Base-by-base conservation (phyloP, 2,888 invertebrate genomes). In the Cenopis cana region DNA sequence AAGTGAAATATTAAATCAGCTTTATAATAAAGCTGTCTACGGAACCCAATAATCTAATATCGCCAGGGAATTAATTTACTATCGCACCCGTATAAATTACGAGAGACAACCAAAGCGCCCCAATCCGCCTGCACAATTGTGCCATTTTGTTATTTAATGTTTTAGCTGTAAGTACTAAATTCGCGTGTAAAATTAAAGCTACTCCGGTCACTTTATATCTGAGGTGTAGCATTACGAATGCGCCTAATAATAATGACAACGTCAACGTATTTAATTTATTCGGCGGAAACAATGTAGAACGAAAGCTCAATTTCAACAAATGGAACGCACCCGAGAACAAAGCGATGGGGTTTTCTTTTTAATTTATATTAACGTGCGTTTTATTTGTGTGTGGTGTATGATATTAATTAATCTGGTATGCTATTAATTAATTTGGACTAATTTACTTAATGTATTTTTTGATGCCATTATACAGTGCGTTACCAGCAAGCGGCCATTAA, bases 221-320 rank as follows among this genome's bases (percentile, higher is more conserved):
- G 10, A 46, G n/a, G 9, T 24, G 46, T 20, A 24, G 17, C 36
- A 50, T 62, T 62, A 70, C 66, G 66, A 66, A 70, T 62, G 41
- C 54, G 24, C 60, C 60, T 66, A 70, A 70, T 66, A 70, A 70
- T 70, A 54, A 70, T 70, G 70, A 66, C 70, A 60, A n/a, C 60
- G 59, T 52, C 70, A n/a, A 33, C 54, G 70, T 70, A n/a, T n/a
- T n/a, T n/a, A 66, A 70, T 66, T 70, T 70, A 70, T 70, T 65
- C 64, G 38, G 41, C 57, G 64, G 50, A 52, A 59, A 70, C 69
- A 65, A 70, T 59, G 65, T 64, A 38, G 62, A 64, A 61, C 41
- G 54, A 38, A 50, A 69, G 56, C 65, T 65, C 55, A 49, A 49
- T 56, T 49, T 49, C 61, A 57, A 64, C 64, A 69, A 68, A 69